A percentile compares a stretch with the other conserved stretches of the same genome.
phyloP scores from a whole-genome alignment of 92 coral and sea anemone species.

The Nematostella vectensis region DNA sequence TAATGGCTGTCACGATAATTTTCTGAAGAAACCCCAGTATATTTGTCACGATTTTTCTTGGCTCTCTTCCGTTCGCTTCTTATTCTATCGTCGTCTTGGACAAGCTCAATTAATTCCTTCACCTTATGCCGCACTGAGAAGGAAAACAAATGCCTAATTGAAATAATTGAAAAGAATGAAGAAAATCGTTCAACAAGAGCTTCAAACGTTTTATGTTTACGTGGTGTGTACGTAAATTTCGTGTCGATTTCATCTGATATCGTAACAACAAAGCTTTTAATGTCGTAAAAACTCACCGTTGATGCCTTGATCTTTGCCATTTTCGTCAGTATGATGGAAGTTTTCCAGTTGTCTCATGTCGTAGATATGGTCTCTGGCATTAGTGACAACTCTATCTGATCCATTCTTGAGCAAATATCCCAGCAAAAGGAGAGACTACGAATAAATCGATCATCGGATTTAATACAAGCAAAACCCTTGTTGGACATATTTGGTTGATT shows the following conservation, averaged over 20 bases:
- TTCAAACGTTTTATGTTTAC: no score
- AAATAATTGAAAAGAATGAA: not conserved
- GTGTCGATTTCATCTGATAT: no score
- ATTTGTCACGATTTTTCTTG: constrained; percentile 89
- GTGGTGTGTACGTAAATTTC: no score
- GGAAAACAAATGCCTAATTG: constrained; percentile 1
- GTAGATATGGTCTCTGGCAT: constrained; percentile 88
- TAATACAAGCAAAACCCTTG: not conserved
- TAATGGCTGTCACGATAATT: constrained; percentile 54
- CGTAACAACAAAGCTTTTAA: no score
- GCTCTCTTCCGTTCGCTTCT: constrained; percentile 84
- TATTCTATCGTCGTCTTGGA: constrained; percentile 91
- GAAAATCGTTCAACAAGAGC: no score
- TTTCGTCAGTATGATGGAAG: constrained; percentile 72
- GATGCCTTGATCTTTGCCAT: constrained; percentile 95
- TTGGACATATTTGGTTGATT: not conserved
- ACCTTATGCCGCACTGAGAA: constrained; percentile 92
- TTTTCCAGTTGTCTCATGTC: constrained; percentile 89
- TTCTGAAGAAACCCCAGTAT: constrained; percentile 80
- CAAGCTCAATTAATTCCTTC: constrained; percentile 78
- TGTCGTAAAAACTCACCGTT: constrained; percentile 86
- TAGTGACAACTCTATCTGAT: constrained; percentile 93
- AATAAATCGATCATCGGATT: not conserved
- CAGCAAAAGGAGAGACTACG: constrained; percentile 76
- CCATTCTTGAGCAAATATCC: constrained; percentile 86